Evolutionary conservation across 2,113 vertebrate genomes (phyloP).

Genomic region (Morone chrysops): DNA sequence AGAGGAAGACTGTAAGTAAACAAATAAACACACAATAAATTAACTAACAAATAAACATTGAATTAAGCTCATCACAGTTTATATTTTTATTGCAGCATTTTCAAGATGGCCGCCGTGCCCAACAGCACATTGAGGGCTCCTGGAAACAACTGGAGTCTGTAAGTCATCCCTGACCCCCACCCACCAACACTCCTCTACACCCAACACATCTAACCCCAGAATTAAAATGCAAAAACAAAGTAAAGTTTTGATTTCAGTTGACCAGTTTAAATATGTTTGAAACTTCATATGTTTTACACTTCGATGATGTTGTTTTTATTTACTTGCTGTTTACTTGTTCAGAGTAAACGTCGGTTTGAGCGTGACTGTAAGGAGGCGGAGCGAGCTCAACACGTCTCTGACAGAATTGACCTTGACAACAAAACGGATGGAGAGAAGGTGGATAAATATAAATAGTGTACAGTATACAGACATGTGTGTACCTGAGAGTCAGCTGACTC

Average conservation of each 20-base stretch:
- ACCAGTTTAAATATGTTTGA: too few relatives aligned
- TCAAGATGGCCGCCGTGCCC: constrained; percentile 95
- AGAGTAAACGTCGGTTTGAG: constrained; percentile 93
- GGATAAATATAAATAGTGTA: not conserved
- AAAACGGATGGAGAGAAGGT: constrained; percentile 98
- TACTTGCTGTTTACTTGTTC: constrained; percentile 1
- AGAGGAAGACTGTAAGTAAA: constrained; percentile 92
- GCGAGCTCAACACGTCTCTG: constrained; percentile 92
- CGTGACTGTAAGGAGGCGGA: constrained; percentile 97
- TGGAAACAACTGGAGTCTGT: constrained; percentile 99
- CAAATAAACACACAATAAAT: not conserved
- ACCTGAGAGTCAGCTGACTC: too few relatives aligned
- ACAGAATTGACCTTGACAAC: constrained; percentile 95
- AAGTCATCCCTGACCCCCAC: constrained; percentile 68
- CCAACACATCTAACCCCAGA: not conserved
- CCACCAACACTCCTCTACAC: not conserved
- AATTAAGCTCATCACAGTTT: not conserved
- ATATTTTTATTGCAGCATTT: constrained; percentile 87
- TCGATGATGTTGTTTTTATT: too few relatives aligned
- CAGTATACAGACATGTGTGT: too few relatives aligned
- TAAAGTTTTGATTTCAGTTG: too few relatives aligned
- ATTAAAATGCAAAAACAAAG: not conserved
- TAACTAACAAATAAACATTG: not conserved
- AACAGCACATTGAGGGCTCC: constrained; percentile 96
- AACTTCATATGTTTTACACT: too few relatives aligned